These are phyloP conservation scores for Lissonota sp. DNA, from an alignment of 2,888 invertebrate species.

Conservation along the genomic window DNA sequence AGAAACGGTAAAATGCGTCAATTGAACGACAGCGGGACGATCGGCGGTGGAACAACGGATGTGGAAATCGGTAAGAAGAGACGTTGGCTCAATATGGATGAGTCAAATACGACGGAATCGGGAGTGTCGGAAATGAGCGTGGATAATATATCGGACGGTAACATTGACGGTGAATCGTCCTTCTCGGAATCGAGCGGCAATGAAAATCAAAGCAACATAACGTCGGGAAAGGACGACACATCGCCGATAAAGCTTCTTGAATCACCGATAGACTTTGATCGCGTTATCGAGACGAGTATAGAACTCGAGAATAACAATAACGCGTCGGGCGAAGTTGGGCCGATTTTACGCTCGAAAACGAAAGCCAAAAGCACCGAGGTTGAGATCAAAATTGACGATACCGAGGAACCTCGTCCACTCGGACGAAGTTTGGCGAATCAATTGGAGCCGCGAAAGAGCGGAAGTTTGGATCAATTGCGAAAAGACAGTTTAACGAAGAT, in stretches of 20 bases:
- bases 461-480: constrained; percentile 71
- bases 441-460: constrained; percentile 60
- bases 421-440: constrained; percentile 46
- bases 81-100: constrained; percentile 76
- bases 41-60: constrained; percentile 68
- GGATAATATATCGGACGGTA: constrained; percentile 71
- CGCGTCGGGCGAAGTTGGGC: constrained; percentile 74
- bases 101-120: constrained; percentile 71
- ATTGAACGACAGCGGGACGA: constrained; percentile 71
- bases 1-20: constrained; percentile 89
- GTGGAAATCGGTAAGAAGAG: constrained; percentile 73
- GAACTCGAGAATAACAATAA: constrained; percentile 81
- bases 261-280: constrained; percentile 67
- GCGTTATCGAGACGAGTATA: constrained; percentile 66
- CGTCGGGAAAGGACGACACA: constrained; percentile 69
- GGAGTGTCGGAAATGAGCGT: constrained; percentile 58
- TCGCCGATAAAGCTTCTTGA: constrained; percentile 67
- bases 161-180: constrained; percentile 73
- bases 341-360: constrained; percentile 80
- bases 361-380: constrained; percentile 78
- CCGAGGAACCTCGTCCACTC: constrained; percentile 59
- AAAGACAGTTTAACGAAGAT: constrained; percentile 77
- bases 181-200: constrained; percentile 74
- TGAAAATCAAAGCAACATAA: constrained; percentile 66
- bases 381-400: constrained; percentile 57